phyloP scores from a whole-genome alignment of 2,888 invertebrate genomes.

The Stegophylla sp. region DNA sequence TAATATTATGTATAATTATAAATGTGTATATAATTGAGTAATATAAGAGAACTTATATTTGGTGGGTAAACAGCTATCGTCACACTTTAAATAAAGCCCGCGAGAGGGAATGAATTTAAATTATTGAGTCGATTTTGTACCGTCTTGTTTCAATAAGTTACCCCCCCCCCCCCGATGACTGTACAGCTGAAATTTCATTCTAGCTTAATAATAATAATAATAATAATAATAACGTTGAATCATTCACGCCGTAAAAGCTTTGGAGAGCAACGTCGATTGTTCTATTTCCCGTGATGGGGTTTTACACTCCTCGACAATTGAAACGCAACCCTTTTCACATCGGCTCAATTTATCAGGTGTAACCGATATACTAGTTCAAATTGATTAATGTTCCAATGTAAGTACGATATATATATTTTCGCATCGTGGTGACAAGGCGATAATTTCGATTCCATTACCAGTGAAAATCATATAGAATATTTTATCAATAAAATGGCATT shows the following conservation, averaged over 20 bases:
- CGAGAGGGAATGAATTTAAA: neutral
- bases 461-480: no score
- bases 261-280: neutral
- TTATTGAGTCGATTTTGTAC: neutral
- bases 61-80: neutral
- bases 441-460: no score
- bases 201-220: no score
- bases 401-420: no score
- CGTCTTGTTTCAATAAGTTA: neutral
- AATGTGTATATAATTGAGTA: no score
- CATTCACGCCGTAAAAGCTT: neutral
- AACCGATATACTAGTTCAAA: neutral
- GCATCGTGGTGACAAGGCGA: no score
- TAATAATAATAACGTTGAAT: slow-evolving; percentile 6
- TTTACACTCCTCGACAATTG: neutral
- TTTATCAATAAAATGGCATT: no score
- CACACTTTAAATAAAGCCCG: neutral
- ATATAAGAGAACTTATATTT: no score
- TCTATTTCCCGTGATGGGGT: neutral
- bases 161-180: no score
- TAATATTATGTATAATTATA: no score
- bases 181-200: neutral
- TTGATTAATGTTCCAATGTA: no score
- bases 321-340: neutral
- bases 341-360: neutral